Percentiles rank a stretch among this genome's conserved stretches.
phyloP scores from a whole-genome alignment of 2,888 invertebrate species.

The Diaprepes abbreviatus region DNA sequence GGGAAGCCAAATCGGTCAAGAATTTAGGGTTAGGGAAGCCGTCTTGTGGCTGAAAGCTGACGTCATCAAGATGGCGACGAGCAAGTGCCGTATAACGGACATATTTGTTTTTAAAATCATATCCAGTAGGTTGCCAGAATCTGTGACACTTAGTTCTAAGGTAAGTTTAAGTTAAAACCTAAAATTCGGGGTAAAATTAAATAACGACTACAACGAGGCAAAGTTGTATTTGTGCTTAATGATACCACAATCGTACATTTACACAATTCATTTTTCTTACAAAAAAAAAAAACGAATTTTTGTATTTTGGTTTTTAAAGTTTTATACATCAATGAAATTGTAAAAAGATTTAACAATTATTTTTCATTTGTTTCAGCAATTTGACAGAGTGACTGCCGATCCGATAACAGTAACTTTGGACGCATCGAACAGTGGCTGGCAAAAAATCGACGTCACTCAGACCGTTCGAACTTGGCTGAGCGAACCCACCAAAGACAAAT shows the following conservation, averaged over 20 bases:
- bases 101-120: constrained; percentile 66
- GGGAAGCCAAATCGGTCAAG: constrained; percentile 68
- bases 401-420: constrained; percentile 67
- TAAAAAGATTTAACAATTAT: neutral
- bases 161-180: constrained; percentile 63
- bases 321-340: neutral
- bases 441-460: constrained; percentile 85
- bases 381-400: constrained; percentile 72
- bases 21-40: constrained; percentile 82
- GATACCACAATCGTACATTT: no score
- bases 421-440: constrained; percentile 83
- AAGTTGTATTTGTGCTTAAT: no score
- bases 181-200: neutral
- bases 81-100: constrained; percentile 62
- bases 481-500: constrained; percentile 69
- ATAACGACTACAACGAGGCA: no score
- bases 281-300: no score
- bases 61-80: constrained; percentile 57
- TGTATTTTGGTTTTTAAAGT: no score
- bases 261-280: no score
- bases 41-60: constrained; percentile 83
- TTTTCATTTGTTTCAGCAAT: constrained; percentile 67
- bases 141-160: constrained; percentile 75
- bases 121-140: constrained; percentile 69
- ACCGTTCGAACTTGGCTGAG: constrained; percentile 83